Base-by-base conservation (phyloP, 2,888 invertebrate species). In the Rotaria magnacalcarata region DNA sequence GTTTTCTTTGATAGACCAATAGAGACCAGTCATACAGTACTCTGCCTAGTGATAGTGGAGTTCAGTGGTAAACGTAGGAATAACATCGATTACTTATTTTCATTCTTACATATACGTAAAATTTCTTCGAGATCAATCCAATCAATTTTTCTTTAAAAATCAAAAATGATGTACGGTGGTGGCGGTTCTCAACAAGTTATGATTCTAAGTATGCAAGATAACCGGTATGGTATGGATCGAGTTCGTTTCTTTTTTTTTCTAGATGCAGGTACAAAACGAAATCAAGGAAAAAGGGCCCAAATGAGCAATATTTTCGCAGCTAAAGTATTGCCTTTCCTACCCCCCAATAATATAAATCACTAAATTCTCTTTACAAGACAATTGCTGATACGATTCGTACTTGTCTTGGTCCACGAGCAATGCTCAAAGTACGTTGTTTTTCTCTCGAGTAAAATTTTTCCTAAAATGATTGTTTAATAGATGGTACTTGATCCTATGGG, bases 401-500 rank as follows among this genome's bases (percentile, higher is more conserved):
- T 93, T 98, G 98, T 93, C 93, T 99, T 88, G 99, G 99, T 0
- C 99, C 99, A 85, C 95, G 96, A 91, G 97, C 99, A 85, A 99
- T 99, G 99, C 92, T 99, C 89, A 99, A 99, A 90, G 91, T 91
- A 88, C 86, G 87, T 58, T 2, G 50, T 24, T 47, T n/a, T 14
- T 21, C 1, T 47, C 16, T 19, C 21, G 7, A 80, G 34, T 8
- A 5, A 14, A 24, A 4, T 80, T 80, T 43, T 24, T 4, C 4
- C 8, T 0, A 2, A 41, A 24, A 24, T 47, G 50, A 50, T n/a
- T 47, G 0, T 10, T n/a, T 43, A 24, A 58, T 88, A 92, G 93
- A 99, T 99, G 99, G 92, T 99, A 90, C 97, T 99, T 97, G 98
- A 99, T 90, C 99, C 99, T 0, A 99, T 98, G 97, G 99, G 99